Evolutionary conservation across 2,113 vertebrate genomes (phyloP), one percentile per base, ranked within the genome.

Genomic region (Sturnira hondurensis): DNA sequence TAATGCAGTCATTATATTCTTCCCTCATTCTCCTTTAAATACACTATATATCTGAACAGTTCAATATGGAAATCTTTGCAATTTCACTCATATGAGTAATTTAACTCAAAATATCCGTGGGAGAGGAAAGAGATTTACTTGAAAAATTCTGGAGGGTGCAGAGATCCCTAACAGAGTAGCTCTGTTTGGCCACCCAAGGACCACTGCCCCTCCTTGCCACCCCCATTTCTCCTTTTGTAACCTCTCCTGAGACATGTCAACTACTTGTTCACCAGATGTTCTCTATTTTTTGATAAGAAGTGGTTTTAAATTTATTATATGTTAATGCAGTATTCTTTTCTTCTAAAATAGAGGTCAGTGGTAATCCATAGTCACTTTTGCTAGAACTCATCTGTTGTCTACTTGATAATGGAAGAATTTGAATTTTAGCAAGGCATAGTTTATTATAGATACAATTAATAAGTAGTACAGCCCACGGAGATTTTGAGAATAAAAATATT

Each of bases 391-490:
- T 86, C 63, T 86, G 83, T 77, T 89, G 61, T 96, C 26, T 92
- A 56, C 26, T 68, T 82, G 58, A 89, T 68, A 94, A 88, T 70
- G 41, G 71, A 88, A 96, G 50, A 78, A 71, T 88, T 85, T 96
- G 86, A 96, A 96, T 92, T 74, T 93, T 74, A 89, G 45, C 73
- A 96, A 92, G 65, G 11, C 31, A 52, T 65, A 14, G 24, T 86
- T 96, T 92, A 94, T 33, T 90, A 93, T 36, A 82, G 47, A 43
- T 90, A 78, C 15, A 95, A 89, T 96, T 85, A 96, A 91, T 97
- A 88, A 90, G 73, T 24, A 93, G 77, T 41, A 92, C 8, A 87
- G 41, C 5, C 70, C 45, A 38, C 14, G 84, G 85, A 80, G 91
- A 97, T 65, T 78, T 33, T 92, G 67, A 91, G 71, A 68, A 56